These are phyloP conservation scores for Drosophila conformis DNA, from an alignment of 2,888 invertebrate genomes.

Conservation along the genomic window DNA sequence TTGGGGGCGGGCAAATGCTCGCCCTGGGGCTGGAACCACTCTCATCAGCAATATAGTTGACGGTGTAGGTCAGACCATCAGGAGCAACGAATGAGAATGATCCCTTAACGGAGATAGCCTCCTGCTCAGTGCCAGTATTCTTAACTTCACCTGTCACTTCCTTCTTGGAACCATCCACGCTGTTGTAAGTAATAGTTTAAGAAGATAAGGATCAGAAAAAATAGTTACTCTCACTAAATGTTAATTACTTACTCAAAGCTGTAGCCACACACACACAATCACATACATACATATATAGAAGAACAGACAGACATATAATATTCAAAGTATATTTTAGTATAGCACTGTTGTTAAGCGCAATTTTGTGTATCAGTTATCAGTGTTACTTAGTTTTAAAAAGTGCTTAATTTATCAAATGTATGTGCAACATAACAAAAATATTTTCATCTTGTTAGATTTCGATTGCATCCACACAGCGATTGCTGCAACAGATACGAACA, in stretches of 20 bases:
- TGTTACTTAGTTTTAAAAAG: no score
- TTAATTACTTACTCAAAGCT: background rate
- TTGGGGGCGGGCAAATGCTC: conserved; percentile 63
- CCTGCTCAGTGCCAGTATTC: conserved; percentile 82
- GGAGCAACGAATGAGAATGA: conserved; percentile 85
- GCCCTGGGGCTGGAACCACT: conserved; percentile 84
- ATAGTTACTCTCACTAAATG: background rate
- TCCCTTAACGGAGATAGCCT: conserved; percentile 69
- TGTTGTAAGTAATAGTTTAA: no score
- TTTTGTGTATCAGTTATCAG: no score
- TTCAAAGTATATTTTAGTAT: background rate
- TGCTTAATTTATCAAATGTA: no score
- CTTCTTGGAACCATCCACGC: conserved; percentile 77
- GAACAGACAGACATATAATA: conserved; percentile 6
- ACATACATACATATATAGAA: background rate
- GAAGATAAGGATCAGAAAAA: conserved; percentile 1
- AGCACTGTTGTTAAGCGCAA: background rate
- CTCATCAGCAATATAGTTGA: conserved; percentile 85
- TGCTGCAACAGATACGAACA: no score
- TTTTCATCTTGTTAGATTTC: no score
- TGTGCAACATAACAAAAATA: no score
- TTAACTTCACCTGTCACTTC: conserved; percentile 5
- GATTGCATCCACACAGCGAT: no score
- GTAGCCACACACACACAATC: conserved; percentile 1
- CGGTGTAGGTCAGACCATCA: conserved; percentile 87